phyloP scores from a whole-genome alignment of 2,797 vertebrate species.

The Urocyon cinereoargenteus region DNA sequence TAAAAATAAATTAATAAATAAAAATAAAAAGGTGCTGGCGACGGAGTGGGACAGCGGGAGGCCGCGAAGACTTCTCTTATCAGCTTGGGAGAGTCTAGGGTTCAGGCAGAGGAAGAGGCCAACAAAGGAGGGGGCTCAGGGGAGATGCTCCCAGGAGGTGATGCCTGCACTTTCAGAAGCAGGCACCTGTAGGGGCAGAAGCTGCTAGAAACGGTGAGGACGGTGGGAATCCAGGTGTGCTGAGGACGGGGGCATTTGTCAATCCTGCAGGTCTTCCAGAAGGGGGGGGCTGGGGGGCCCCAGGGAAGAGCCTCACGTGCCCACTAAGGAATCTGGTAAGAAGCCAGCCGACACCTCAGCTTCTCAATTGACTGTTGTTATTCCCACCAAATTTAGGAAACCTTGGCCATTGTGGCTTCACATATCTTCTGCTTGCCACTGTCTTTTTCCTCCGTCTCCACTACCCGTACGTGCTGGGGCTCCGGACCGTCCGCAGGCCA shows the following conservation, averaged over 20 bases:
- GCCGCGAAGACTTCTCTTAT: neutral
- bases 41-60: neutral
- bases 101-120: neutral
- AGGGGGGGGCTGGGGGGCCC: accelerated
- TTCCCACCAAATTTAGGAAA: neutral
- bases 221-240: accelerated
- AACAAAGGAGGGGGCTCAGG: no score
- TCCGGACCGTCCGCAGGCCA: accelerated
- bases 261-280: no score
- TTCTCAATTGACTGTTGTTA: neutral
- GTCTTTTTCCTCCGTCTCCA: neutral
- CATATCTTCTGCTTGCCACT: neutral
- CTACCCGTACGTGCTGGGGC: accelerated
- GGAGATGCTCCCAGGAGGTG: accelerated
- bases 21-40: neutral
- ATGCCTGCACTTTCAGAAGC: neutral
- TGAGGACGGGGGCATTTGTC: accelerated
- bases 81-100: accelerated
- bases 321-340: accelerated
- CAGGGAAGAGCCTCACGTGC: accelerated
- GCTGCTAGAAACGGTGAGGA: accelerated
- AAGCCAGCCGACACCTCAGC: neutral
- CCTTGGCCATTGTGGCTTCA: accelerated
- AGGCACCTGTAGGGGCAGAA: neutral
- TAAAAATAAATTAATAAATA: no score